phyloP scores from a whole-genome alignment of 2,113 vertebrate genomes.

The Mormyrus lacerda region DNA sequence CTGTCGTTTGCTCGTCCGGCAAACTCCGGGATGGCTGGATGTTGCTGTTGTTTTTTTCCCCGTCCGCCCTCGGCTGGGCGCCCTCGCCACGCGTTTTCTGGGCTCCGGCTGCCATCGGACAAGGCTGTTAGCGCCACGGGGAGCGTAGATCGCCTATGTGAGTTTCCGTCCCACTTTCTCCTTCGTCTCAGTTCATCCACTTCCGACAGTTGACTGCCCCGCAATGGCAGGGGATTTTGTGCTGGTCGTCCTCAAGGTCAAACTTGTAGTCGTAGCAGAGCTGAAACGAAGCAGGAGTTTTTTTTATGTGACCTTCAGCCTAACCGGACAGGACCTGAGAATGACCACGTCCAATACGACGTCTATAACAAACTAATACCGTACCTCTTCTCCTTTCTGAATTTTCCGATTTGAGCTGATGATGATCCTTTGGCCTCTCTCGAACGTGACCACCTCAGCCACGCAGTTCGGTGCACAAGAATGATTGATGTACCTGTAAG shows the following conservation, averaged over 20 bases:
- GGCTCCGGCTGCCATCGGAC: neutral
- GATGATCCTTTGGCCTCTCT: conserved; percentile 94
- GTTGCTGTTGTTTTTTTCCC: neutral
- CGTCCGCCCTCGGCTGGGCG: neutral
- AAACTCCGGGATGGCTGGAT: neutral
- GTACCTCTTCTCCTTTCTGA: conserved; percentile 95
- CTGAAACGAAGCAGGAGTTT: conserved; percentile 54
- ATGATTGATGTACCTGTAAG: conserved; percentile 90
- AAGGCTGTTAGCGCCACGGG: neutral
- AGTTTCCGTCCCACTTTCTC: conserved; percentile 36
- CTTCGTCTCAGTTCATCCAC: conserved; percentile 87
- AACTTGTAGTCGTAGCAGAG: conserved; percentile 96
- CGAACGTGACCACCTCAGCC: conserved; percentile 90
- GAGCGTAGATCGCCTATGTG: neutral
- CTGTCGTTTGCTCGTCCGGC: neutral
- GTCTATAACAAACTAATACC: fast-evolving
- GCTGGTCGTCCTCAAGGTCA: conserved; percentile 96
- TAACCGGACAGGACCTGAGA: neutral
- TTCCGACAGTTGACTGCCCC: conserved; percentile 96
- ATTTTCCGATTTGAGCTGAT: conserved; percentile 93
- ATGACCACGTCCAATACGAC: neutral
- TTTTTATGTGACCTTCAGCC: neutral
- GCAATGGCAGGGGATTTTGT: conserved; percentile 98
- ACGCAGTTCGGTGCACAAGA: conserved; percentile 94
- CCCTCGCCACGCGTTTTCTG: neutral